Evolutionary conservation across 2,888 invertebrate species (phyloP).

Genomic region (Stenichneumon culpator): DNA sequence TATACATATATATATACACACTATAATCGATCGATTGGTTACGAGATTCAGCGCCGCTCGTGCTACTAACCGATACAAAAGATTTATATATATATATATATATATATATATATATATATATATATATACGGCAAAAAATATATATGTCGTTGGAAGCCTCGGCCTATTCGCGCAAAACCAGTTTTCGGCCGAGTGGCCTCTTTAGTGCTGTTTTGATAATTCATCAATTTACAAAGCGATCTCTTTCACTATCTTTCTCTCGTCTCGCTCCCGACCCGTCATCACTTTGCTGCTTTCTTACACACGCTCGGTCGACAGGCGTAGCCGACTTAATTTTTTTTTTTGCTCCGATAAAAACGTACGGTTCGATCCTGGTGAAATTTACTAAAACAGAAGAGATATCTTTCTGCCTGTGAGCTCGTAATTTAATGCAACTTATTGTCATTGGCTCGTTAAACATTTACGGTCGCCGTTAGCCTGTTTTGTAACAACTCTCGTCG

Average conservation of each 20-base stretch:
- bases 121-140: neutral
- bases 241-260: constrained; percentile 34
- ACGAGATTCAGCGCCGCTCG: constrained; percentile 46
- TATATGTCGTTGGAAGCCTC: constrained; percentile 2
- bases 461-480: neutral
- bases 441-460: neutral
- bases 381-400: neutral
- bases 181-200: constrained; percentile 58
- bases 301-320: neutral
- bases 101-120: neutral
- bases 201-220: constrained; percentile 61
- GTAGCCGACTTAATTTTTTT: neutral
- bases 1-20: neutral
- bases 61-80: constrained; percentile 43
- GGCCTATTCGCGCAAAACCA: constrained; percentile 48
- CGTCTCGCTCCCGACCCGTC: neutral
- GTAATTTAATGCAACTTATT: neutral
- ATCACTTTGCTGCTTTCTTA: neutral
- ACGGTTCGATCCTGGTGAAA: neutral
- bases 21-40: constrained; percentile 44
- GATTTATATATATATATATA: constrained; percentile 23
- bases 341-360: neutral
- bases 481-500: neutral
- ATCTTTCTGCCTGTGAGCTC: neutral
- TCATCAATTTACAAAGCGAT: constrained; percentile 32